A percentile compares a stretch with the other conserved stretches of the same genome.
Conservation (phyloP, 2,888 invertebrate species). For the Eilema caniola region DNA sequence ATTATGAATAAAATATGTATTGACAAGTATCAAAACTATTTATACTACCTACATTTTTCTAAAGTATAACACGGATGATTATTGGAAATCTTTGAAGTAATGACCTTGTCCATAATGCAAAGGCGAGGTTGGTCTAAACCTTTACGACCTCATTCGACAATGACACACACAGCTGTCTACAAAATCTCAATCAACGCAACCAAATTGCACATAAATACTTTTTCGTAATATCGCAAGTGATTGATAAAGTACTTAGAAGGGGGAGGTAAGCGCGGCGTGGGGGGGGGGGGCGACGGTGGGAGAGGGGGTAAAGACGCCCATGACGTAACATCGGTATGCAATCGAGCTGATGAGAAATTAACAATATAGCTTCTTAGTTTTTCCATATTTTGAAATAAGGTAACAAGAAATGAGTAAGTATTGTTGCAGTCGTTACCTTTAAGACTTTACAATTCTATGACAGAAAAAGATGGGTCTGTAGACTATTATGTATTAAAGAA, state of each 20-base stretch:
- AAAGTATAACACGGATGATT: constrained; percentile 4
- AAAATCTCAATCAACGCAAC: constrained; percentile 34
- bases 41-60: constrained; percentile 1
- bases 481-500: too few species aligned
- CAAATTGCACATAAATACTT: constrained; percentile 49
- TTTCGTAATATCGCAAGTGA: constrained; percentile 68
- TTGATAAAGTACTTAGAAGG: constrained; percentile 66
- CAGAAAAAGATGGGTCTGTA: too few species aligned
- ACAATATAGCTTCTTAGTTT: constrained; percentile 29
- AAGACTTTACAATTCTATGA: background rate
- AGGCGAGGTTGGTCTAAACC: constrained; percentile 56
- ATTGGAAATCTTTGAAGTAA: constrained; percentile 16
- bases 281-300: constrained; percentile 30
- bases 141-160: constrained; percentile 60
- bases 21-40: background rate
- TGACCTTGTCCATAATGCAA: constrained; percentile 40
- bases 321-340: constrained; percentile 82
- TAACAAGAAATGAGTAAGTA: background rate
- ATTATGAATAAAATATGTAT: background rate
- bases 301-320: constrained; percentile 62
- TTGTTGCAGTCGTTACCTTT: background rate
- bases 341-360: constrained; percentile 71
- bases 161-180: constrained; percentile 44
- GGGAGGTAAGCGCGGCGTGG: constrained; percentile 50
- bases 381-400: constrained; percentile 5